Conservation (phyloP, 2,888 invertebrate genomes). For the Thereva nobilitata region DNA sequence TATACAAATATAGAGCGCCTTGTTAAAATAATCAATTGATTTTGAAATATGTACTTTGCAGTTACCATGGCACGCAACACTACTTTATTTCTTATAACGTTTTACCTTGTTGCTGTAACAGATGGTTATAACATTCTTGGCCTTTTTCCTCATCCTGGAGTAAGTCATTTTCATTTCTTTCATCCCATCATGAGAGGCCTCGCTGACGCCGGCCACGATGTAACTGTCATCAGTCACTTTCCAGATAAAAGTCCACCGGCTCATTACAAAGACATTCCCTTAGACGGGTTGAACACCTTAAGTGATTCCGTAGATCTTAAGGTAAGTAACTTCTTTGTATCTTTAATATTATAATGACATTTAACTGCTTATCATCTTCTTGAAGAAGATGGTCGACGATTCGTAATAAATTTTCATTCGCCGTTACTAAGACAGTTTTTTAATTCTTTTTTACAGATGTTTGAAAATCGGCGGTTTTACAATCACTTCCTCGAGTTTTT, state of each 20-base stretch:
- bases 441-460: constrained; percentile 48
- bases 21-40: no score
- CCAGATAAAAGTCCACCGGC: constrained; percentile 54
- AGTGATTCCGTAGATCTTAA: constrained; percentile 53
- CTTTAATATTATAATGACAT: no score
- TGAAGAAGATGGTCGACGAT: background rate
- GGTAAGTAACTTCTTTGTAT: constrained; percentile 45
- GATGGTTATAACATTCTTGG: constrained; percentile 52
- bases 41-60: no score
- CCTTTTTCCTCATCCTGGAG: constrained; percentile 58
- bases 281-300: constrained; percentile 48
- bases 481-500: constrained; percentile 54
- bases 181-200: constrained; percentile 59
- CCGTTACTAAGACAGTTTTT: no score
- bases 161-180: constrained; percentile 60
- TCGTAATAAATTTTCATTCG: no score
- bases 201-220: constrained; percentile 59
- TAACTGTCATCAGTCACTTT: constrained; percentile 60
- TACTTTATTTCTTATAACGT: no score
- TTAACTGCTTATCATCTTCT: no score
- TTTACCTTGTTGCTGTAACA: no score
- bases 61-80: no score
- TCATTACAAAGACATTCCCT: constrained; percentile 53
- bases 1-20: no score
- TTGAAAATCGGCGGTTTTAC: constrained; percentile 52